Conservation (phyloP, 2,888 invertebrate genomes). For the Drosophila testacea region DNA sequence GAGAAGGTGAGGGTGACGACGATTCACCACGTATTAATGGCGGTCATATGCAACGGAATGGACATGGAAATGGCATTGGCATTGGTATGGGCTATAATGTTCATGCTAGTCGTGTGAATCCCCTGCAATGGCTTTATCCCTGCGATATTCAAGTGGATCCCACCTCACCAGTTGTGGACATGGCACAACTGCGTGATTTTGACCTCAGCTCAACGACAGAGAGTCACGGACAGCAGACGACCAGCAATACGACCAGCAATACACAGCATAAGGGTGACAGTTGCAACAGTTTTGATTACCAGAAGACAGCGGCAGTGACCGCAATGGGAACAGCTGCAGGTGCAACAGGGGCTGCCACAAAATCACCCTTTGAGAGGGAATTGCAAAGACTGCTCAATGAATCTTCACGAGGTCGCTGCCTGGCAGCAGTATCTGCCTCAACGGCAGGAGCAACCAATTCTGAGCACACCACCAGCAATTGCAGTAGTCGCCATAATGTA, state of each 20-base stretch:
- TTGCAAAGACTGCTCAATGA: constrained; percentile 92
- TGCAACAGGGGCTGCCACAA: constrained; percentile 81
- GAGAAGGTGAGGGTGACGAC: constrained; percentile 86
- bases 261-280: constrained; percentile 88
- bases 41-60: constrained; percentile 71
- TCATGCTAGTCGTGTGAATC: constrained; percentile 80
- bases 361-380: constrained; percentile 91
- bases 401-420: constrained; percentile 82
- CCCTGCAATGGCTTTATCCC: constrained; percentile 88
- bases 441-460: constrained; percentile 59
- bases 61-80: constrained; percentile 23
- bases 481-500: constrained; percentile 82
- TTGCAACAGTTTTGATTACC: constrained; percentile 88
- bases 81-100: constrained; percentile 29
- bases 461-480: constrained; percentile 74
- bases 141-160: constrained; percentile 88
- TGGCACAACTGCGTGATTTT: constrained; percentile 84
- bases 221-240: constrained; percentile 86
- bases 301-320: constrained; percentile 49
- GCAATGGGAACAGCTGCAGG: constrained; percentile 49
- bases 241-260: constrained; percentile 80
- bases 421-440: constrained; percentile 63
- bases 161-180: constrained; percentile 83
- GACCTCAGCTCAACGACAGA: constrained; percentile 85
- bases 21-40: constrained; percentile 82